These are phyloP conservation scores for Crematogaster levior DNA, from an alignment of 2,888 invertebrate genomes.

Conservation along the genomic window DNA sequence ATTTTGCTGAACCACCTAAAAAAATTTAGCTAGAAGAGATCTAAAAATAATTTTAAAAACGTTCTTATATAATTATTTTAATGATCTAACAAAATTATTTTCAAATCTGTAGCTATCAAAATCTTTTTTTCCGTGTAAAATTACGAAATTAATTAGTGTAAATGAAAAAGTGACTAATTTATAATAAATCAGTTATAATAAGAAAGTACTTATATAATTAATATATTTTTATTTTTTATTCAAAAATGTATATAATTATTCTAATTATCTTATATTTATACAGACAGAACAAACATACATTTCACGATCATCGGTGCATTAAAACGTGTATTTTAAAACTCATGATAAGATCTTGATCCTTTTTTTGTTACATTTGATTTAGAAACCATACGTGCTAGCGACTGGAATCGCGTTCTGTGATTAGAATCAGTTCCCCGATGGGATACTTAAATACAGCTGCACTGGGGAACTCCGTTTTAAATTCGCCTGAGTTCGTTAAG, in stretches of 20 bases:
- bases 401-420: neutral
- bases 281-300: neutral
- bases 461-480: neutral
- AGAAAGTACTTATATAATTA: too few species aligned
- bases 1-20: neutral
- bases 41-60: neutral
- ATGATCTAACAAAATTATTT: too few species aligned
- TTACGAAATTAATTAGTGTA: neutral
- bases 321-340: too few species aligned
- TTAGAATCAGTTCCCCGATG: slow-evolving; percentile 34
- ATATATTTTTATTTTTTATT: neutral
- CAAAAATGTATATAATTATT: neutral
- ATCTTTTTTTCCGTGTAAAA: neutral
- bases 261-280: too few species aligned
- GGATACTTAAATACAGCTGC: slow-evolving; percentile 9
- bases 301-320: neutral
- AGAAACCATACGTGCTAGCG: neutral
- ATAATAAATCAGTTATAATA: neutral
- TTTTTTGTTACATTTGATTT: neutral
- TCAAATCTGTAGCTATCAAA: too few species aligned
- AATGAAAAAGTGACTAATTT: neutral
- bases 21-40: neutral
- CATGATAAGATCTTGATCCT: too few species aligned
- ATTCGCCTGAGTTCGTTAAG: slow-evolving; percentile 26
- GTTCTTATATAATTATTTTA: too few species aligned